Percentiles rank a stretch among this genome's conserved stretches.
phyloP scores from a whole-genome alignment of 2,888 invertebrate species.

The Plagiodera versicolora region DNA sequence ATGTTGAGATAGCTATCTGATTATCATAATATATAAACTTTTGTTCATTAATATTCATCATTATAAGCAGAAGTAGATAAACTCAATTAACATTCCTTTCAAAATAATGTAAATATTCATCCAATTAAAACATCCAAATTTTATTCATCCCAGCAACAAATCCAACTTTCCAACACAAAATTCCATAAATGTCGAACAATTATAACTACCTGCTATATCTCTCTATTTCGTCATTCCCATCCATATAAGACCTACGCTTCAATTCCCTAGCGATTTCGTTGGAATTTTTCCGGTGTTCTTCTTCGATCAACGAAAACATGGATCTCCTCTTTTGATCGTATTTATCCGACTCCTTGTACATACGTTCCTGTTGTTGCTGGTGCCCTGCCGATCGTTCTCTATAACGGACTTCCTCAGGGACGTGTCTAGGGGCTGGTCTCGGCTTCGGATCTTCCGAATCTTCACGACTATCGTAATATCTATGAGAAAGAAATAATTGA shows the following conservation, averaged over 20 bases:
- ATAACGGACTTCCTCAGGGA: conserved; percentile 44
- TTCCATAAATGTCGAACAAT: too few species aligned
- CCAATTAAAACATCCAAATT: too few species aligned
- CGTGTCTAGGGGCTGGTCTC: conserved; percentile 47
- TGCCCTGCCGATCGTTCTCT: conserved; percentile 24
- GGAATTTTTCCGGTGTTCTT: conserved; percentile 55
- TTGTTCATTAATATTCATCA: too few species aligned
- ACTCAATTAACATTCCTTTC: too few species aligned
- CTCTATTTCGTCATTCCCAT: conserved; percentile 42
- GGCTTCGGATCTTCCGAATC: conserved; percentile 39
- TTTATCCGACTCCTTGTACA: conserved; percentile 44
- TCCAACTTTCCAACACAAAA: neutral
- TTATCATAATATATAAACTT: too few species aligned
- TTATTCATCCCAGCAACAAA: too few species aligned
- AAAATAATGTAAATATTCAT: too few species aligned
- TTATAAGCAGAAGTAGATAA: too few species aligned
- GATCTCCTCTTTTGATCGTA: conserved; percentile 53
- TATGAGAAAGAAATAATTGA: conserved; percentile 14
- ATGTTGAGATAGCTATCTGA: too few species aligned
- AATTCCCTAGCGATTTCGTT: conserved; percentile 57
- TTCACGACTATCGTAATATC: conserved; percentile 39
- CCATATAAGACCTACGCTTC: conserved; percentile 55
- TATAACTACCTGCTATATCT: conserved; percentile 26
- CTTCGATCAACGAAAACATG: conserved; percentile 55
- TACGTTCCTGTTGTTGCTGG: conserved; percentile 9